Base-by-base conservation (phyloP, 2,888 invertebrate genomes). In the Callinectes sapidus region DNA sequence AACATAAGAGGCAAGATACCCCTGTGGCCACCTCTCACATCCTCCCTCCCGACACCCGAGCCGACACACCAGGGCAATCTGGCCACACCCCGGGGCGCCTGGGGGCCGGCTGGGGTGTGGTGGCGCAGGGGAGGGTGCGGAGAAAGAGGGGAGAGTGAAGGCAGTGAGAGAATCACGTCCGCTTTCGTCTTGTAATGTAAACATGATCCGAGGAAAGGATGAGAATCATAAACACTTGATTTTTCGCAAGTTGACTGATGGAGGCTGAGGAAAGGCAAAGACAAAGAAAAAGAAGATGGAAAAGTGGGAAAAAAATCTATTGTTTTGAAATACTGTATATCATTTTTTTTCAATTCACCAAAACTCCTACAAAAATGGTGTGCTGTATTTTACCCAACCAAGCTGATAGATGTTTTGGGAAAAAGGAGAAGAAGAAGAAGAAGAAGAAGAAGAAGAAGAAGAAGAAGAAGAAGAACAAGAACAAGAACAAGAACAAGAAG, bases 21-120 rank as follows among this genome's bases (percentile, higher is more conserved):
- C 92, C 89, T 89, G 92, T 61, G 89, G 89, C 85, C 28, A 32
- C 81, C 54, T 55, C 92, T 18, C 23, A 89, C 92, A 92, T 92
- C 92, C 92, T 89, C 89, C 86, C 48, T 32, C 42, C 28, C 16
- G 85, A 55, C 86, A 92, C 89, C 89, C 28, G 89, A 92, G 48
- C 85, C 85, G 32, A 35, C 86, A 55, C 92, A 89, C 48, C 42
- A 48, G 32, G 85, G 77, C 92, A 86, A 42, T 86, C 86, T 90
- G 55, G 28, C 86, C 55, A 10, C 35, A 61, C 86, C 61, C 85
- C 28, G 32, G 39, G 90, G 81, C 55, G 13, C 13, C 23, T 16
- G 71, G 89, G 23, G n/a, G 66, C 23, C 23, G 66, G 61, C 35
- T 35, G 35, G 42, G 23, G 39, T 35, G 89, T 66, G 35, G 42